Conservation (phyloP, 1,140 invertebrate genomes). For the Ceratina australensis region DNA sequence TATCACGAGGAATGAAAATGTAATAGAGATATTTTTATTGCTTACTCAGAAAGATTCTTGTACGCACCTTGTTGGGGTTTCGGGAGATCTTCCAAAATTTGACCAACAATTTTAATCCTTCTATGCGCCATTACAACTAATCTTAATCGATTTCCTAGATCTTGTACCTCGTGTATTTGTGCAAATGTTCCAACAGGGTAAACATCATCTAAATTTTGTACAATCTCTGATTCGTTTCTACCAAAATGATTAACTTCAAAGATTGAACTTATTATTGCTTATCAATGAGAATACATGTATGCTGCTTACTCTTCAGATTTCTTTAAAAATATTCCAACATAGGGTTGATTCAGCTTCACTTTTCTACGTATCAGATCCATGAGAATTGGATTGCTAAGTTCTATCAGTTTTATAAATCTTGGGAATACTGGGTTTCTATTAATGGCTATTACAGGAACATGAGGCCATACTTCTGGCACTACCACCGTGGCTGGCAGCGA, state of each 20-base stretch:
- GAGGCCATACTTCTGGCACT: slow-evolving; percentile 98
- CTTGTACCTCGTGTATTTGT: slow-evolving; percentile 98
- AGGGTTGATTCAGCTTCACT: slow-evolving; percentile 97
- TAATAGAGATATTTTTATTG: slow-evolving; percentile 7
- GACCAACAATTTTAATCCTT: slow-evolving; percentile 89
- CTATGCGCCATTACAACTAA: slow-evolving; percentile 97
- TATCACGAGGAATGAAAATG: too few relatives aligned
- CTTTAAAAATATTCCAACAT: slow-evolving; percentile 98
- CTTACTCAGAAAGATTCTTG: neutral
- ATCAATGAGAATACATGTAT: slow-evolving; percentile 12
- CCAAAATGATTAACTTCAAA: slow-evolving; percentile 14
- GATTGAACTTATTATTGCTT: neutral
- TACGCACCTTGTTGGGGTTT: slow-evolving; percentile 78
- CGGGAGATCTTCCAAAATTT: slow-evolving; percentile 86
- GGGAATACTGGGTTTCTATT: slow-evolving; percentile 98
- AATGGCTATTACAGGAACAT: slow-evolving; percentile 96
- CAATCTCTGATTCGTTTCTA: slow-evolving; percentile 92
- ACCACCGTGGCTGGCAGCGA: slow-evolving; percentile 91
- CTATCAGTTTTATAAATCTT: slow-evolving; percentile 98
- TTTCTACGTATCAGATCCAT: slow-evolving; percentile 96
- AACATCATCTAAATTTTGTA: slow-evolving; percentile 92
- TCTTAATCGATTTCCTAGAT: slow-evolving; percentile 93
- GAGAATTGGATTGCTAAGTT: slow-evolving; percentile 92
- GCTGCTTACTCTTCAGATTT: slow-evolving; percentile 90
- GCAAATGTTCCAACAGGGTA: slow-evolving; percentile 97